phyloP scores from a whole-genome alignment of 2,888 invertebrate genomes.

The Crepidodera aurea region DNA sequence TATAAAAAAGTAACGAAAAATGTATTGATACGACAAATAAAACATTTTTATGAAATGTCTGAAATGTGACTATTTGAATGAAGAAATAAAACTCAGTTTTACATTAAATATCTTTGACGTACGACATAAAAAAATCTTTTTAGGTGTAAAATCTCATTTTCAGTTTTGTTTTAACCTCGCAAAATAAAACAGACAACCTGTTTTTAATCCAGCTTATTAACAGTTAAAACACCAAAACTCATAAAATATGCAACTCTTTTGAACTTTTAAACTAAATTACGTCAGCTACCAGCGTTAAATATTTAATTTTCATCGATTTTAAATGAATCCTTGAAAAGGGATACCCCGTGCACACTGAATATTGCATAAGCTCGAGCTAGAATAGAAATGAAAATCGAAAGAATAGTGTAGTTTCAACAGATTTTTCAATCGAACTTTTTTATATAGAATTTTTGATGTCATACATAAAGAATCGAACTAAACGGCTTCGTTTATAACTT shows the following conservation, averaged over 20 bases:
- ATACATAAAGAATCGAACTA: too few species aligned
- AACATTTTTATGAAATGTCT: too few species aligned
- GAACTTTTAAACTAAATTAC: slow-evolving; percentile 17
- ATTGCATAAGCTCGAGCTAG: slow-evolving; percentile 9
- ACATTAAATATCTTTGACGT: too few species aligned
- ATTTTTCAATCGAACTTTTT: background rate
- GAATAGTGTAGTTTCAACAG: background rate
- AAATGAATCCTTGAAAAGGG: slow-evolving; percentile 14
- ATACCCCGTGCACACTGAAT: slow-evolving; percentile 10
- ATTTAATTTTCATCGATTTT: slow-evolving; percentile 16
- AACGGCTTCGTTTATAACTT: too few species aligned
- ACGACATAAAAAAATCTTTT: too few species aligned
- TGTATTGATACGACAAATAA: too few species aligned
- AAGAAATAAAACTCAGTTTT: too few species aligned
- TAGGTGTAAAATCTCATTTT: too few species aligned
- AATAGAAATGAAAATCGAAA: background rate
- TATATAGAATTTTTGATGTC: background rate
- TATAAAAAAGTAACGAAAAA: too few species aligned
- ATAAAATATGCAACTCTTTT: slow-evolving; percentile 10
- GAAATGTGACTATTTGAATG: too few species aligned
- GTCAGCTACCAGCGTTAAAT: slow-evolving; percentile 11
- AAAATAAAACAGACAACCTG: too few species aligned
- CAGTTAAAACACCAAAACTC: background rate
- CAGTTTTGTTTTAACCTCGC: too few species aligned
- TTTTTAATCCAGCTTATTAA: background rate